A percentile compares a stretch with the other conserved stretches of the same genome.
Conservation (phyloP, 2,113 vertebrate genomes). For the Casuarius casuarius region DNA sequence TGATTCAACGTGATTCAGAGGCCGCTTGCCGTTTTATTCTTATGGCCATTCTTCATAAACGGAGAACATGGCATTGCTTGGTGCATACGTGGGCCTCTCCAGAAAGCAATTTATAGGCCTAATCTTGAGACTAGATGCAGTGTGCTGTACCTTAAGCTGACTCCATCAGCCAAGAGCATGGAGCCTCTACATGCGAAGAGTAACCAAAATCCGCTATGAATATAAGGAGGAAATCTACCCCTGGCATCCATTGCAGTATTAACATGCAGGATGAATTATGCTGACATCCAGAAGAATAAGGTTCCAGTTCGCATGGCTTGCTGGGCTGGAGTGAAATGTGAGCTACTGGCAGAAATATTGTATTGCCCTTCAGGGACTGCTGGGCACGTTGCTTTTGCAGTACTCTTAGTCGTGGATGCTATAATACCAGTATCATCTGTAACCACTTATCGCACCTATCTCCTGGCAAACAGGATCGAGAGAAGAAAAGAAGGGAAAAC, state of each 20-base stretch:
- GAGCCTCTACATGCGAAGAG: neutral
- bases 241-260: neutral
- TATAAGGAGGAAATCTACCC: neutral
- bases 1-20: too few species aligned
- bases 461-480: neutral
- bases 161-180: neutral
- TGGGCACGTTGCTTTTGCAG: neutral
- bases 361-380: neutral
- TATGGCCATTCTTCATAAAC: neutral
- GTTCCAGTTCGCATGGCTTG: neutral
- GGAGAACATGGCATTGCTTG: neutral
- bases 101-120: neutral
- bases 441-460: slow-evolving; percentile 21
- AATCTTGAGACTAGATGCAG: neutral
- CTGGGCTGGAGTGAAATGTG: slow-evolving; percentile 15
- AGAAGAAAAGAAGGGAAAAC: neutral
- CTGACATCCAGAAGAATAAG: neutral
- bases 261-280: neutral
- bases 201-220: neutral
- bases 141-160: neutral
- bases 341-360: neutral
- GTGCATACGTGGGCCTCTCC: neutral
- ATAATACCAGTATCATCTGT: slow-evolving; percentile 11
- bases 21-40: neutral
- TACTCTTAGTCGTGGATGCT: neutral